A percentile compares a stretch with the other conserved stretches of the same genome.
phyloP scores from a whole-genome alignment of 2,797 vertebrate genomes.

The Ficedula albicollis region DNA sequence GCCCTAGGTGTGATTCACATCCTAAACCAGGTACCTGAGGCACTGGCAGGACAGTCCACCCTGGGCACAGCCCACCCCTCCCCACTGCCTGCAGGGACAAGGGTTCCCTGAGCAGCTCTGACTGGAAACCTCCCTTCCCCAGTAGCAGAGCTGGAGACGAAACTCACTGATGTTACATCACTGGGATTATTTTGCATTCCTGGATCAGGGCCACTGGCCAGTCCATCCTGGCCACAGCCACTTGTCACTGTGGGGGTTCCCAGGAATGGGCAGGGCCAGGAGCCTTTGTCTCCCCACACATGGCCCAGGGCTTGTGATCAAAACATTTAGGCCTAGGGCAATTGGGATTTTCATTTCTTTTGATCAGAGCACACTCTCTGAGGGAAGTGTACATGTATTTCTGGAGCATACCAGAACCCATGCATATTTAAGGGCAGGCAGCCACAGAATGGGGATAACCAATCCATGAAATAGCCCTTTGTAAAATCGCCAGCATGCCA shows the following conservation, averaged over 20 bases:
- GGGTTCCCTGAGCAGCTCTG: not conserved
- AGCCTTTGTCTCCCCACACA: not conserved
- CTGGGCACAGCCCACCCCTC: not conserved
- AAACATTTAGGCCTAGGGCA: not conserved
- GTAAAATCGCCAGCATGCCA: not conserved
- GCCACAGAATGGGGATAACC: not conserved
- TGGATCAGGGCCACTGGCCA: not conserved
- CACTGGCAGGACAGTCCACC: not conserved
- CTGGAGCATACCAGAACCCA: not conserved
- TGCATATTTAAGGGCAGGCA: not conserved
- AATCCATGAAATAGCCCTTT: not conserved
- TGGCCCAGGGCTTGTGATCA: not conserved
- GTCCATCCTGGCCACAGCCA: not conserved
- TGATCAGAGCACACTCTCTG: not conserved
- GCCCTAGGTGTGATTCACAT: not conserved
- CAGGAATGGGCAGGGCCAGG: not conserved
- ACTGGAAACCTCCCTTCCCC: not conserved
- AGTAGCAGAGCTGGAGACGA: rapidly evolving
- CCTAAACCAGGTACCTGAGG: not conserved
- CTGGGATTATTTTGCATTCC: not conserved
- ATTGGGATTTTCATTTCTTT: not conserved
- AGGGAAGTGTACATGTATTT: not conserved
- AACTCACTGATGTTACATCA: not conserved
- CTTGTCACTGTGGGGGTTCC: not conserved
- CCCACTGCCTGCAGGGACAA: not conserved